These are phyloP conservation scores for Drosophila suzukii DNA, from an alignment of 1,140 invertebrate species.

Conservation along the genomic window DNA sequence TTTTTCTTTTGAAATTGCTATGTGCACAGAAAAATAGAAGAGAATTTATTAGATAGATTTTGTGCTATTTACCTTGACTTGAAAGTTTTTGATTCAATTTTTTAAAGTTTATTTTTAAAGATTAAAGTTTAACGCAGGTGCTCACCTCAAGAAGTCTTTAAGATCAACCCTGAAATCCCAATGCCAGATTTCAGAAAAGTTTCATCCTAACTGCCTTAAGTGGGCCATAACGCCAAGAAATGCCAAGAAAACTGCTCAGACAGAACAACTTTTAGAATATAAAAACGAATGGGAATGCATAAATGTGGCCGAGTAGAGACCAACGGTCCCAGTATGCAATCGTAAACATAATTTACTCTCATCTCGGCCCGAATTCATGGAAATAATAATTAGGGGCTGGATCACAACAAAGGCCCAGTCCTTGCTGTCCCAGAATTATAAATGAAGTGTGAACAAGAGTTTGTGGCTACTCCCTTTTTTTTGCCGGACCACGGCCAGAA, in stretches of 20 bases:
- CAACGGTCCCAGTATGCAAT: conserved; percentile 34
- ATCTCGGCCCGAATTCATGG: conserved; percentile 61
- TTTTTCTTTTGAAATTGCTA: no score
- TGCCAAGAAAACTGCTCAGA: conserved; percentile 4
- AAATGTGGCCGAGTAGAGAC: conserved; percentile 10
- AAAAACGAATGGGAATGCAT: conserved; percentile 61
- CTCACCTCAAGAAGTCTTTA: background rate
- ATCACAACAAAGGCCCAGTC: conserved; percentile 56
- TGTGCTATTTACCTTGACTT: no score
- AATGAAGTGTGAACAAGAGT: conserved; percentile 80
- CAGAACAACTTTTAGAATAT: conserved; percentile 25
- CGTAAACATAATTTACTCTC: conserved; percentile 78
- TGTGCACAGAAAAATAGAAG: no score
- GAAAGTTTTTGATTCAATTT: no score
- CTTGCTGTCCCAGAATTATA: conserved; percentile 56
- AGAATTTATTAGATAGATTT: no score
- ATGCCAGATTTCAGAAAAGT: background rate
- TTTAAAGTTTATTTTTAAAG: no score
- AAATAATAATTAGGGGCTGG: conserved; percentile 76
- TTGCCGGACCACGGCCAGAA: conserved; percentile 21
- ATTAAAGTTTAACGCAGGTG: no score
- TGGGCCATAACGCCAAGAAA: conserved; percentile 38
- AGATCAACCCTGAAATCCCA: background rate
- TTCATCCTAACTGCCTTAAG: conserved; percentile 30
- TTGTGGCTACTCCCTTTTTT: conserved; percentile 19